Base-by-base conservation (phyloP, 1,140 invertebrate species). In the Trachymyrmex septentrionalis region DNA sequence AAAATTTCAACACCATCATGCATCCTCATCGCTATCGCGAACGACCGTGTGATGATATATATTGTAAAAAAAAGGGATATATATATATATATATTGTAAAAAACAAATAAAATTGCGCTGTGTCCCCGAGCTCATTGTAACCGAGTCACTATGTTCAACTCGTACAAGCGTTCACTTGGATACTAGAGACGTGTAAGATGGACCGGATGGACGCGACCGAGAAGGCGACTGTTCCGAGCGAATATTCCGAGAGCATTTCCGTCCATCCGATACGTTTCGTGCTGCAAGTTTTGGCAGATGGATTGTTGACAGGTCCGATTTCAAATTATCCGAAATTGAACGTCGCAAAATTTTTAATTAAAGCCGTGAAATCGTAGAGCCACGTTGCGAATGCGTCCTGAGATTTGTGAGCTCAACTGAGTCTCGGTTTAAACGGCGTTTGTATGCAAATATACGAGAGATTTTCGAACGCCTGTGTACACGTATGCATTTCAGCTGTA, bases 241-340 rank as follows among this genome's bases (percentile, higher is more conserved):
- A 48, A 27, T 59, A 61, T 75, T 73, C 27, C 57, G 69, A 73
- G 24, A 84, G 69, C 55, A 75, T 63, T 61, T 84, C 69, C 80
- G 80, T 84, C 80, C 80, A 50, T 75, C 80, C 55, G 80, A 82
- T 64, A 48, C 69, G 80, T 75, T 84, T 72, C 53, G 48, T 50
- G 19, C 38, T 30, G 21, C 21, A n/a, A 53, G n/a, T 75, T 44
- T 50, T 34, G 64, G 59, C 2, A 71, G 24, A 71, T 59, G 24
- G 27, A 44, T 84, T 75, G 69, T n/a, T 14, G 27, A 24, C 9
- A 73, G 55, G 24, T 59, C 30, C 55, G 38, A 12, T 24, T 48
- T 71, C 24, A 81, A 71, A 44, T 81, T 30, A 21, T 44, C n/a
- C 63, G 48, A 7, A n/a, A 77, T 48, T 30, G 30, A 76, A n/a